These are phyloP conservation scores for Galaxea fascicularis DNA, from an alignment of 92 coral and sea anemone genomes.

Conservation along the genomic window DNA sequence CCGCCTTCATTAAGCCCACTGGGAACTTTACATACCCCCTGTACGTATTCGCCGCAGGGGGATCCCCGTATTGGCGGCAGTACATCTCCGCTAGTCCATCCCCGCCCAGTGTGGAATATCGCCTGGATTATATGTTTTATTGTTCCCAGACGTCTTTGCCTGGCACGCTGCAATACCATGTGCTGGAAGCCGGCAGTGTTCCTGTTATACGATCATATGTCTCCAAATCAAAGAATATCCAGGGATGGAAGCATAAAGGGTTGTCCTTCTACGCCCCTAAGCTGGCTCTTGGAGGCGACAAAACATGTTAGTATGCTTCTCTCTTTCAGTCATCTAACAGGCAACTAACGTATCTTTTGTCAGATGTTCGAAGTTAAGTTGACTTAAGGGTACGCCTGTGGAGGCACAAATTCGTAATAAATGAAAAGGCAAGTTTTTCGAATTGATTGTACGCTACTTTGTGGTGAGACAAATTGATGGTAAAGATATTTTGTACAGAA, in stretches of 20 bases:
- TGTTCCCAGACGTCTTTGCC: conserved; percentile 76
- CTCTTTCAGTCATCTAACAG: neutral
- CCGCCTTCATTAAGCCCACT: conserved; percentile 78
- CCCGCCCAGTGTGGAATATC: conserved; percentile 95
- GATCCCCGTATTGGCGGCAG: conserved; percentile 99
- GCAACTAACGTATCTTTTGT: too few species aligned
- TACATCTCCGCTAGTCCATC: conserved; percentile 69
- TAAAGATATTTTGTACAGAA: too few species aligned
- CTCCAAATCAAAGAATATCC: conserved; percentile 66
- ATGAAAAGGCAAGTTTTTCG: neutral
- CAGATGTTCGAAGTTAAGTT: too few species aligned
- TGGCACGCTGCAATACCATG: conserved; percentile 77
- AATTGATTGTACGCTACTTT: too few species aligned
- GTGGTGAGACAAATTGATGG: too few species aligned
- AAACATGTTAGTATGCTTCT: conserved; percentile 16
- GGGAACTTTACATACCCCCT: conserved; percentile 82
- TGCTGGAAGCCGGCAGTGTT: conserved; percentile 88
- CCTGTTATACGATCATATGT: conserved; percentile 94
- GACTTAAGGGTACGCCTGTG: too few species aligned
- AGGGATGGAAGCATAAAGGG: conserved; percentile 98
- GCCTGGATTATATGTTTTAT: conserved; percentile 92
- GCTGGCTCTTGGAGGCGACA: conserved; percentile 13
- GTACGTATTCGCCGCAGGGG: conserved; percentile 94
- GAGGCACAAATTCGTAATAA: neutral
- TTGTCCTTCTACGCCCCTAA: conserved; percentile 78